These are phyloP conservation scores for Setipinna tenuifilis DNA, from an alignment of 2,797 vertebrate genomes.

Conservation along the genomic window DNA sequence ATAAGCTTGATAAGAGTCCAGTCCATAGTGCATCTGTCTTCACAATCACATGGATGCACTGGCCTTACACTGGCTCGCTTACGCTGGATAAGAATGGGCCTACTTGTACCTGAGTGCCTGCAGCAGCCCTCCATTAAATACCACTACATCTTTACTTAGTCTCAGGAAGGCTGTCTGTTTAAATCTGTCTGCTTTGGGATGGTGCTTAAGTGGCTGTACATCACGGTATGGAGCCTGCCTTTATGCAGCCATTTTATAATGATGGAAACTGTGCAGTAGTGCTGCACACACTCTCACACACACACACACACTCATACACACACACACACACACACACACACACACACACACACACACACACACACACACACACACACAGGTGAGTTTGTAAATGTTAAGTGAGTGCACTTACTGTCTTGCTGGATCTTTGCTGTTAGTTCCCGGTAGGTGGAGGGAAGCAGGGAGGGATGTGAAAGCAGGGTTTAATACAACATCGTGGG, in stretches of 20 bases:
- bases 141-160: neutral
- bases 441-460: slow-evolving; percentile 61
- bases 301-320: slow-evolving; percentile 18
- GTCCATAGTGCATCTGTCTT: neutral
- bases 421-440: slow-evolving; percentile 97
- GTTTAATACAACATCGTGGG: neutral
- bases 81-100: neutral
- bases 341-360: no score
- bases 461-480: slow-evolving; percentile 44
- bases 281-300: slow-evolving; percentile 21
- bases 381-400: neutral
- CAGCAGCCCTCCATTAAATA: neutral
- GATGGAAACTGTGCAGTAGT: slow-evolving; percentile 17
- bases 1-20: neutral
- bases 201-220: no score
- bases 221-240: neutral
- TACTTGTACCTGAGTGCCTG: neutral
- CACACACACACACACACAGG: neutral
- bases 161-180: neutral
- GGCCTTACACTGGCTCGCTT: neutral
- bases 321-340: no score
- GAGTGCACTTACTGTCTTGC: slow-evolving; percentile 87
- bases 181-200: neutral
- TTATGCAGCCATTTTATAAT: neutral
- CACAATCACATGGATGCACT: neutral